A percentile compares a stretch with the other conserved stretches of the same genome.
These are phyloP conservation scores for Nephrotoma appendiculata DNA, from an alignment of 2,888 invertebrate species.

Conservation along the genomic window DNA sequence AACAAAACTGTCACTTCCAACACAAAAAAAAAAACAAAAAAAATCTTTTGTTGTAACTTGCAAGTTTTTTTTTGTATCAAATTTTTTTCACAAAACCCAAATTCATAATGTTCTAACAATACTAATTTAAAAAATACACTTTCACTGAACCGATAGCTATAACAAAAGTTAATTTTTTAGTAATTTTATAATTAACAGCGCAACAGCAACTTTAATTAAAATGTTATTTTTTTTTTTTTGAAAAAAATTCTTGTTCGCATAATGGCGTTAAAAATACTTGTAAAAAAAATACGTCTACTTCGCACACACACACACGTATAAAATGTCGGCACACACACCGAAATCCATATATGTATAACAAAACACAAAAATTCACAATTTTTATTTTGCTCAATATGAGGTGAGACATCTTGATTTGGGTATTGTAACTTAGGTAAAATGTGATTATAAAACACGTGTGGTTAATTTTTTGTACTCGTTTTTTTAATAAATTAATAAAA, in stretches of 20 bases:
- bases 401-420: background rate
- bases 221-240: background rate
- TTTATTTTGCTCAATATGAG: background rate
- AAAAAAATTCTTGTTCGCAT: constrained; percentile 3
- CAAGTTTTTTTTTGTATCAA: background rate
- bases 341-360: background rate
- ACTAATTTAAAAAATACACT: background rate
- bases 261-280: constrained; percentile 4
- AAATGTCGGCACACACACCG: background rate
- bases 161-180: background rate
- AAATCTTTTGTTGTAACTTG: background rate
- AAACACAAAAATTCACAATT: background rate
- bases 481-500: background rate
- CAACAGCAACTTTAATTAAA: background rate
- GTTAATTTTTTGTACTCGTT: background rate
- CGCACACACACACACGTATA: background rate
- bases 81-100: background rate
- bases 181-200: background rate
- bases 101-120: background rate
- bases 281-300: background rate
- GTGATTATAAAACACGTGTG: background rate
- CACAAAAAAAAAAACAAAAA: background rate
- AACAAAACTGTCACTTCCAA: background rate
- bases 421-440: background rate
- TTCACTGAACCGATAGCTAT: background rate